Evolutionary conservation across 92 coral and sea anemone species (phyloP), one percentile per base, ranked within the genome.

Genomic region (Epizoanthus illoricatus): DNA sequence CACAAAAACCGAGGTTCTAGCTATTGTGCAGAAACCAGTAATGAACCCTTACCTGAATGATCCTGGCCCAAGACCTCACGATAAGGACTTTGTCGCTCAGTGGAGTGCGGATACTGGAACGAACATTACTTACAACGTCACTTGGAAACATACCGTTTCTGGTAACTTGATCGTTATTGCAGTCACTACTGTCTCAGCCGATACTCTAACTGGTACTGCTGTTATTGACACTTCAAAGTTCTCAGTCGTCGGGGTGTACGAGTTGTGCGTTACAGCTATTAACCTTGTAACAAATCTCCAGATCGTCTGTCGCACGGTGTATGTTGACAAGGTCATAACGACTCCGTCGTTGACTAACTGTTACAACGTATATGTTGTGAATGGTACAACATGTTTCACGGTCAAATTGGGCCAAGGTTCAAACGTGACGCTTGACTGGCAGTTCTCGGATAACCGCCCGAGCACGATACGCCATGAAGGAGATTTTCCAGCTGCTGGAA

Each of bases 11-110:
- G 62, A 68, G n/a, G 59, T 88, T 9, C 59, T 71, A 60, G 92
- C 95, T 23, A 91, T 93, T 73, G 98, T 93, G 1, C 98, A 95
- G 68, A 70, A 67, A 62, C 96, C 98, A 2, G 90, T 93, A 63
- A 7, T 33, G 18, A 76, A 81, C 9, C 67, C 91, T 28, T 23
- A 10, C 0, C 84, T 91, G 18, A 86, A 68, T 6, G 76, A 89
- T 17, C 86, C 91, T 5, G 71, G 76, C 4, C 84, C 91, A 60
- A 69, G 92, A 40, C 88, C 85, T 7, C 83, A 81, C 60, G 90
- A 88, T 33, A 74, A 73, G 42, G 68, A 82, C 17, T 73, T 87
- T 57, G 63, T 49, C 17, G 80, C 81, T 21, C 57, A 83, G 15
- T 90, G 92, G 88, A 62, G 84, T 4, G 85, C 88, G 2, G 36